Evolutionary conservation across 2,113 vertebrate species (phyloP), one percentile per base, ranked within the genome.

Genomic region (Microtus richardsoni): DNA sequence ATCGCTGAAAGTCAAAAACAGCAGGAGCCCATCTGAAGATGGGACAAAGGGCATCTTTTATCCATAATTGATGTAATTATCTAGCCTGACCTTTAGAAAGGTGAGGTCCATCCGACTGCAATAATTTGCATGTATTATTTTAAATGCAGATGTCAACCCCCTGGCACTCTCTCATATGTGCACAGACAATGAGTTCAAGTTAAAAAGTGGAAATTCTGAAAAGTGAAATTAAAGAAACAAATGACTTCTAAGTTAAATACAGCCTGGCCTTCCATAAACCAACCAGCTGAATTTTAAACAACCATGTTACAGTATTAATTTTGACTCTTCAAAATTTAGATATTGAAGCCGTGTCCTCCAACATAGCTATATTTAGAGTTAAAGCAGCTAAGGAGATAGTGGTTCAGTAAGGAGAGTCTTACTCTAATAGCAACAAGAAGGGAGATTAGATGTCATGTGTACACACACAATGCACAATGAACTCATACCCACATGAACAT

Each of bases 91-190:
- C 49, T 91, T 78, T 58, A 41, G 39, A 93, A 73, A 88, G 73
- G 24, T 79, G 12, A 93, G 11, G 49, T 49, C 13, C 1, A 70
- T 62, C 71, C 30, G 52, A 66, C 33, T 85, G 91, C 0, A 60
- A 89, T 78, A 83, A 91, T 87, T 91, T 82, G n/a, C 73, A 80
- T 82, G 89, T 94, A 86, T 94, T 89, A 82, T 88, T 94, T 96
- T 94, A 89, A 96, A 91, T 24, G 30, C 26, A 96, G 7, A 83
- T 74, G 26, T 91, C 74, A 91, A 62, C 88, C 70, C 17, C 77
- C 82, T 96, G n/a, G 36, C 77, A 88, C 73, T 95, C 36, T 92
- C 77, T 79, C 33, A 82, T 58, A 30, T 22, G 3, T 26, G n/a
- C 19, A 88, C 52, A 78, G 16, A 82, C 95, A 93, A 85, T 60